Conservation (phyloP, 2,888 invertebrate species). For the Petrophora chlorosata region DNA sequence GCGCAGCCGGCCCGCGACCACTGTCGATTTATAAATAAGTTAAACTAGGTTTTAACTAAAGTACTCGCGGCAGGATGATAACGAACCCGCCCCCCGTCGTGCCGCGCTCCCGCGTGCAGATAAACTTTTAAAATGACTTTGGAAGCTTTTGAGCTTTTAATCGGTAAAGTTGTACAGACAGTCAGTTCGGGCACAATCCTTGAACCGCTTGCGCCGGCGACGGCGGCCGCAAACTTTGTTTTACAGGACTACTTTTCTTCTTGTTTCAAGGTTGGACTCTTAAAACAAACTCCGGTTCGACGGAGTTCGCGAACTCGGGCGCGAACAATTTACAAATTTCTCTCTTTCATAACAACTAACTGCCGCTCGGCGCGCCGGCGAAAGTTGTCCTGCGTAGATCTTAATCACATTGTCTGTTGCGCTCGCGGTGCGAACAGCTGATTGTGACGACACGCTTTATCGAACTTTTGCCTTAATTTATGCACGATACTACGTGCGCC, state of each 20-base stretch:
- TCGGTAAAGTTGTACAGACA: conserved; percentile 85
- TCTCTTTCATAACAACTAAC: conserved; percentile 85
- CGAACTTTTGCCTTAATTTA: conserved; percentile 69
- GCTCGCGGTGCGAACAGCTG: conserved; percentile 81
- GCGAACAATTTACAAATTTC: conserved; percentile 85
- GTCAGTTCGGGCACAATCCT: conserved; percentile 85
- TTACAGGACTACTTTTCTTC: conserved; percentile 85
- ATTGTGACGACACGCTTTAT: conserved; percentile 75
- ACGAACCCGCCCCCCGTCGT: conserved; percentile 62
- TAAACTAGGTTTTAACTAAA: conserved; percentile 80
- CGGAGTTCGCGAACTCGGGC: conserved; percentile 85
- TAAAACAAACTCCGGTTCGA: conserved; percentile 85
- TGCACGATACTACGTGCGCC: conserved; percentile 44
- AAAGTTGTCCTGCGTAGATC: conserved; percentile 85
- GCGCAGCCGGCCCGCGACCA: conserved; percentile 60
- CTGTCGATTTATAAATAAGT: conserved; percentile 78
- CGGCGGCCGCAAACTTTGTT: conserved; percentile 85
- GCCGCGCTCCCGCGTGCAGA: conserved; percentile 74
- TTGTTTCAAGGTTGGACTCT: conserved; percentile 85
- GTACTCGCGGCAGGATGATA: conserved; percentile 76
- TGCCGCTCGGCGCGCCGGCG: conserved; percentile 83
- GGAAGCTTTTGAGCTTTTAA: conserved; percentile 85
- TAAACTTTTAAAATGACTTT: conserved; percentile 85
- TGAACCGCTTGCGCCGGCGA: conserved; percentile 85
- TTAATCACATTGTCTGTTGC: conserved; percentile 84